phyloP scores from a whole-genome alignment of 2,113 vertebrate species.

The Chunga burmeisteri region DNA sequence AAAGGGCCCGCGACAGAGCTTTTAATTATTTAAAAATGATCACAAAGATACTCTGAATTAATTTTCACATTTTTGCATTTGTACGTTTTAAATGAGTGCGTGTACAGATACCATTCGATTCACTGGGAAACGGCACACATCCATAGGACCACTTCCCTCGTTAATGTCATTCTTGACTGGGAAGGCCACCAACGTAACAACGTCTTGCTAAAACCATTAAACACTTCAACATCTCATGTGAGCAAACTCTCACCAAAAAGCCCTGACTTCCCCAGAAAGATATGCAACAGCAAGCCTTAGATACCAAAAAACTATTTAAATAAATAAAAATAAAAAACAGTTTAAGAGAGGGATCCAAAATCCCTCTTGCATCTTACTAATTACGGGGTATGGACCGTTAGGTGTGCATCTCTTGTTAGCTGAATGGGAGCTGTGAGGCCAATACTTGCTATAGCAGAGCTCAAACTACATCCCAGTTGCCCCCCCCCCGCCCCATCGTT shows the following conservation, averaged over 20 bases:
- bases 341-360: not conserved
- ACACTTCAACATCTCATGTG: not conserved
- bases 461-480: not conserved
- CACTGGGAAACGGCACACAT: not conserved
- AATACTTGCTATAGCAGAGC: not conserved
- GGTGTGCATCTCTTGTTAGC: not conserved
- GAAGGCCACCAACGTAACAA: not conserved
- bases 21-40: slow-evolving; percentile 72
- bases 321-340: not conserved
- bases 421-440: not conserved
- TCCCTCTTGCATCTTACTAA: not conserved
- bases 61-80: slow-evolving; percentile 62
- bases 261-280: not conserved
- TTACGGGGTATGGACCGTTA: rapidly evolving
- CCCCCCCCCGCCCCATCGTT: not conserved
- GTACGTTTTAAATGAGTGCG: not conserved
- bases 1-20: slow-evolving; percentile 1
- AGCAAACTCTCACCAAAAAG: not conserved
- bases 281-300: not conserved
- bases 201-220: not conserved
- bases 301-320: not conserved
- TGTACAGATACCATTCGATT: not conserved
- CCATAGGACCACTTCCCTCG: not conserved
- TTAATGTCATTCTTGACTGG: not conserved
- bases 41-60: slow-evolving; percentile 66